These are phyloP conservation scores for Drosophila aff. DNA, from an alignment of 1,140 invertebrate species.

Conservation along the genomic window DNA sequence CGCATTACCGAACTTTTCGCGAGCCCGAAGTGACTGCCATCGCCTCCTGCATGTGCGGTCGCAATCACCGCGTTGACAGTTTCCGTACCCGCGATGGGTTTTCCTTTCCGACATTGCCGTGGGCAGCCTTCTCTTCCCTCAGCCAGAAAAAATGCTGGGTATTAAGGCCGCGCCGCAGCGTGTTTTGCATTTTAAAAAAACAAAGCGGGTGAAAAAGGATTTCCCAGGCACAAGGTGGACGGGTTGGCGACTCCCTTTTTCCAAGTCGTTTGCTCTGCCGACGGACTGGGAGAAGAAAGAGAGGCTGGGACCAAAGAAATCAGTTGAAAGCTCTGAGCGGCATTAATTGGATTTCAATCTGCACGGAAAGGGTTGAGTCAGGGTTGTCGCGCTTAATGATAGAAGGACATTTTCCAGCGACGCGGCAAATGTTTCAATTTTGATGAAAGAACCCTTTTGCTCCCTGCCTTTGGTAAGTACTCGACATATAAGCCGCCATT, in stretches of 20 bases:
- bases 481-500: slow-evolving; percentile 66
- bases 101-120: slow-evolving; percentile 28
- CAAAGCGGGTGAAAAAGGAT: slow-evolving; percentile 8
- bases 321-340: slow-evolving; percentile 76
- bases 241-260: slow-evolving; percentile 52
- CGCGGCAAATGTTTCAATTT: slow-evolving; percentile 76
- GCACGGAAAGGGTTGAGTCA: slow-evolving; percentile 23
- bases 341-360: slow-evolving; percentile 81
- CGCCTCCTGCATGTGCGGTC: slow-evolving; percentile 53
- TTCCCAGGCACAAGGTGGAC: slow-evolving; percentile 45
- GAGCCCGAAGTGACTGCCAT: slow-evolving; percentile 38
- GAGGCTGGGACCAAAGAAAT: slow-evolving; percentile 48
- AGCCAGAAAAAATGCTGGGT: slow-evolving; percentile 62
- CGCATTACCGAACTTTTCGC: slow-evolving; percentile 54
- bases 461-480: slow-evolving; percentile 23
- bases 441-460: slow-evolving; percentile 37
- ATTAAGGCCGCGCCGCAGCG: slow-evolving; percentile 71
- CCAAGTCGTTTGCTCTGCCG: slow-evolving; percentile 68
- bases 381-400: slow-evolving; percentile 74
- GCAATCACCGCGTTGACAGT: slow-evolving; percentile 75
- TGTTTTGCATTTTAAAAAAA: slow-evolving; percentile 69
- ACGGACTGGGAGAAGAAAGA: slow-evolving; percentile 20
- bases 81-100: slow-evolving; percentile 50
- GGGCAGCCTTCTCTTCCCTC: slow-evolving; percentile 46
- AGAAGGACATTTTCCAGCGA: slow-evolving; percentile 69